Evolutionary conservation across 2,888 invertebrate genomes (phyloP), one percentile per base, ranked within the genome.

Genomic region (Siphonodentalium dalli): DNA sequence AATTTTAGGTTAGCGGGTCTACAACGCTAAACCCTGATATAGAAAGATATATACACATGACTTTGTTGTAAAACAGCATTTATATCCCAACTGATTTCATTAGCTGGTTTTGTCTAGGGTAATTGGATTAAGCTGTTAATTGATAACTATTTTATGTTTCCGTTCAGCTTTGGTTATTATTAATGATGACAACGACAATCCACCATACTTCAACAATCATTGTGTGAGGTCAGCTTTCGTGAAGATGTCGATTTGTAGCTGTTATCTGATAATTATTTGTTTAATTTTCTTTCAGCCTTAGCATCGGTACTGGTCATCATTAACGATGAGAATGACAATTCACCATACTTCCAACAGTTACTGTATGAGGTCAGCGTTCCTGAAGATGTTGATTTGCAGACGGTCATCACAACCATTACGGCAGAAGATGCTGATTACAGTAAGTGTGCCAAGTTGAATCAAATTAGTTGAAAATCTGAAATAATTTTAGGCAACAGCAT

Each of bases 371-470:
- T 72, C 29, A 66, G 69, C 13, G 68, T 80, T 0, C 65, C 70
- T 4, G 76, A 77, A 64, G 71, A 74, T 39, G 67, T 54, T 23
- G 58, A 96, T 83, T 95, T 96, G 87, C 93, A 95, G 84, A 94
- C 95, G 81, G 93, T 56, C 41, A 72, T 95, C 83, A 94, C 95
- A 61, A 93, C 95, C 42, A 68, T 81, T 15, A 92, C 96, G 83
- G 94, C 94, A 68, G 96, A 97, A 86, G 94, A 94, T 85, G 97
- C 97, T 87, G 94, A 95, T 87, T 97, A 97, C 88, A 92, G 93
- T 87, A 97, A 97, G 58, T 67, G 69, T 86, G 95, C 73, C 73
- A 61, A 42, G 59, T 23, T 27, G 13, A 45, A 7, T 20, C 8
- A 15, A 21, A 24, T 13, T 18, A 13, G n/a, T 8, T 40, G 24